Evolutionary conservation across 2,888 invertebrate genomes (phyloP), one percentile per base, ranked within the genome.

Genomic region (Torymus aiolomorphi): DNA sequence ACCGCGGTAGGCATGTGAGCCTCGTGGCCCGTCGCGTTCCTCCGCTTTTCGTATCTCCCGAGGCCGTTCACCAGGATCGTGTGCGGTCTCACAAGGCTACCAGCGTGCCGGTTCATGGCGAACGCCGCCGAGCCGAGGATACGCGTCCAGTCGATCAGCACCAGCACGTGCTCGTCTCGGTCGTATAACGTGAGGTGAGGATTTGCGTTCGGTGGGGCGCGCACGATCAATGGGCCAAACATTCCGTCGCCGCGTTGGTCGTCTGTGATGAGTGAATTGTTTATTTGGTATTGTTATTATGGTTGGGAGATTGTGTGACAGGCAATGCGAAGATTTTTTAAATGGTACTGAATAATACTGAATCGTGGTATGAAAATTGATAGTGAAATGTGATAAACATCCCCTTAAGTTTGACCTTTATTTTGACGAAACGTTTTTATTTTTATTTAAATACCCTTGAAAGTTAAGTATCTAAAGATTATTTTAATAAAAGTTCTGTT

Each of bases 191-290:
- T 8, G 1, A 2, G 20, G 13, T 18, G 31, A 4, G 49, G 95
- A 95, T 0, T 93, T 92, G 77, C 96, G 94, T 0, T 92, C 91
- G 82, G 92, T 92, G 0, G 96, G 94, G 95, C 92, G 4, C 66
- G 62, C 20, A 97, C 94, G 2, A 76, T 20, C 63, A 97, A 91
- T 0, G 96, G 92, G 0, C 97, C 97, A 75, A 95, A 96, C 0
- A 95, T 94, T 0, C 97, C 97, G 85, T 97, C 97, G 2, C 95
- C 95, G 18, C 97, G 91, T 91, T 97, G 97, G n/a, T 62, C 70
- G 4, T 59, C 70, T 76, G n/a, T n/a, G n/a, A 4, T 51, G 2
- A 51, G 16, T 65, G 1, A 18, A 24, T 24, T 24, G 24, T n/a
- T 24, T 24, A 3, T 24, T 24, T 59, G 59, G 4, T n/a, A n/a